phyloP scores from a whole-genome alignment of 1,140 invertebrate species.

The Phymorhynchus buccinoides region DNA sequence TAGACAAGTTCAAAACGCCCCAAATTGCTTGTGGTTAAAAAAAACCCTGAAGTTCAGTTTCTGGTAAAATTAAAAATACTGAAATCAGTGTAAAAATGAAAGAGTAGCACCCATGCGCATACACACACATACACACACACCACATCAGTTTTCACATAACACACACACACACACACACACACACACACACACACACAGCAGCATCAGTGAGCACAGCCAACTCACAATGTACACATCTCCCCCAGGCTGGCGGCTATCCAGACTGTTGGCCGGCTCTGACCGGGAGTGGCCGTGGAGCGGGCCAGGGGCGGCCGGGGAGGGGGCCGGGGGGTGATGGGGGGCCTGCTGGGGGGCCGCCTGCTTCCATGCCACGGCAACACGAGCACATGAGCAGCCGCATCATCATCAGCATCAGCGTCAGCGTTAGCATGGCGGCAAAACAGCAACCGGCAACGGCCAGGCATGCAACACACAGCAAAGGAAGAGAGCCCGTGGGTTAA shows the following conservation, averaged over 20 bases:
- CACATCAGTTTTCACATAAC: no score
- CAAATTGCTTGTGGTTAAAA: no score
- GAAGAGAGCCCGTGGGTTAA: neutral
- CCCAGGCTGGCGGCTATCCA: neutral
- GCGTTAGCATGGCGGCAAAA: neutral
- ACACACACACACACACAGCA: neutral
- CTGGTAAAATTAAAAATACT: no score
- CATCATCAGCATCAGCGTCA: neutral
- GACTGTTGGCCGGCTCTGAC: neutral
- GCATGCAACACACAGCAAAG: neutral
- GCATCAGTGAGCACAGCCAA: neutral
- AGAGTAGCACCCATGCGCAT: neutral
- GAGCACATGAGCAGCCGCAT: neutral
- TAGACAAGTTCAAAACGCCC: no score
- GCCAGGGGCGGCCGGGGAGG: neutral
- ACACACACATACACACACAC: neutral
- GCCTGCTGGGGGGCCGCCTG: conserved; percentile 14
- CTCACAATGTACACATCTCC: conserved; percentile 36
- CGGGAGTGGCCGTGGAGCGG: neutral
- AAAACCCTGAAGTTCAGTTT: no score
- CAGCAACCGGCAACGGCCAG: neutral
- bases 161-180: neutral
- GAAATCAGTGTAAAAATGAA: no score
- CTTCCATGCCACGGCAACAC: neutral
- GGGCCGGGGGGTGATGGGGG: neutral